These are phyloP conservation scores for Tiliacea aurago DNA, from an alignment of 2,888 invertebrate genomes.

Conservation along the genomic window DNA sequence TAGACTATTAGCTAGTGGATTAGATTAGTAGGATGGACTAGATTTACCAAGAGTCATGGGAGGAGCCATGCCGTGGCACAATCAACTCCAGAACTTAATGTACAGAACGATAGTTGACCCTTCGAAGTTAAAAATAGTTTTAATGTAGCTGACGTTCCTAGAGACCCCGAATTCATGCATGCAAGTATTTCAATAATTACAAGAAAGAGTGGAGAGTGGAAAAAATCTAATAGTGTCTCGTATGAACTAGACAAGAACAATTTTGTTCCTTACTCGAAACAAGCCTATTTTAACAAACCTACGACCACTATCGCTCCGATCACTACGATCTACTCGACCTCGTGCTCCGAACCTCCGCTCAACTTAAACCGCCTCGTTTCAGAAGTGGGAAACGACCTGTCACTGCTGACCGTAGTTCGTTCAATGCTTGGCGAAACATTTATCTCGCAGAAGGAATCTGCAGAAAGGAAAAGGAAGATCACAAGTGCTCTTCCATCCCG, in stretches of 20 bases:
- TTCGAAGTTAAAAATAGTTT: constrained; percentile 84
- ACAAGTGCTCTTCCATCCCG: no score
- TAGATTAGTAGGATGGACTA: no score
- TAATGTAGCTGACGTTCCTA: constrained; percentile 77
- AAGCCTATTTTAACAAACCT: constrained; percentile 78
- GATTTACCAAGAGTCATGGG: no score
- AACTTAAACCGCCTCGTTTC: constrained; percentile 74
- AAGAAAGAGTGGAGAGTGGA: constrained; percentile 61
- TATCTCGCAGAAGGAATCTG: no score
- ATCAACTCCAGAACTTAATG: constrained; percentile 79
- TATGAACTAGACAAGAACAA: constrained; percentile 86
- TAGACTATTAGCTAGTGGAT: no score
- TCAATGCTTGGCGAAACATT: no score
- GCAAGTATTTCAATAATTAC: constrained; percentile 72
- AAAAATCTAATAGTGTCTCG: constrained; percentile 80
- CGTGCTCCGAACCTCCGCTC: constrained; percentile 74
- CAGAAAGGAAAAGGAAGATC: no score
- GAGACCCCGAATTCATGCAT: constrained; percentile 78
- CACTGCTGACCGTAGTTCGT: no score
- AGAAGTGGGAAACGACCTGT: no score
- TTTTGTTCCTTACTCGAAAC: constrained; percentile 79
- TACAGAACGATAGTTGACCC: constrained; percentile 78
- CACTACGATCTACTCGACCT: constrained; percentile 79
- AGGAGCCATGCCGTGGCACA: constrained; percentile 67
- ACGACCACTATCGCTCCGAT: constrained; percentile 75